phyloP scores from a whole-genome alignment of 1,140 invertebrate genomes.

The Sipha flava region DNA sequence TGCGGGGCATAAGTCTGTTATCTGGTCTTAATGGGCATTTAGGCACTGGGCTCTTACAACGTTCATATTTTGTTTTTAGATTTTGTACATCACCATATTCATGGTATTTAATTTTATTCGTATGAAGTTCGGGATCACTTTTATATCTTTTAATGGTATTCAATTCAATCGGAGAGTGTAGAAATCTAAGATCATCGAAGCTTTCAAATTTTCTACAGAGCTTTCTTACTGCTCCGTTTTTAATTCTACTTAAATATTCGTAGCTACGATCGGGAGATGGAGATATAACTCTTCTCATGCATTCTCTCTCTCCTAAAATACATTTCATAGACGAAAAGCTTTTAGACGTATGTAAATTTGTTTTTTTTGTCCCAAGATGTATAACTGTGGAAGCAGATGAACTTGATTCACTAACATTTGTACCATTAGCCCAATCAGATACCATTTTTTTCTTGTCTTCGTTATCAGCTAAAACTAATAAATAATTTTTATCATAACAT shows the following conservation, averaged over 20 bases:
- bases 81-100: constrained; percentile 55
- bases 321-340: constrained; percentile 68
- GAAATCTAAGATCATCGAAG: constrained; percentile 45
- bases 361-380: constrained; percentile 37
- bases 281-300: constrained; percentile 28
- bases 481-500: constrained; percentile 45
- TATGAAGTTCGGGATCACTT: constrained; percentile 64
- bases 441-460: constrained; percentile 10
- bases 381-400: constrained; percentile 41
- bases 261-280: constrained; percentile 19
- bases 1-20: constrained; percentile 73
- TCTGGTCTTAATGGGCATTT: constrained; percentile 55
- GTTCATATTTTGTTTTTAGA: constrained; percentile 46
- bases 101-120: constrained; percentile 46
- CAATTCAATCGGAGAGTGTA: neutral
- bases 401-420: constrained; percentile 36
- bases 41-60: constrained; percentile 52
- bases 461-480: constrained; percentile 47
- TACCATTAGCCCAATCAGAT: constrained; percentile 30
- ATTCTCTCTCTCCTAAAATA: constrained; percentile 61
- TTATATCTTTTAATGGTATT: constrained; percentile 51
- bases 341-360: constrained; percentile 42
- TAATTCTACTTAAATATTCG: constrained; percentile 53
- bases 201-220: constrained; percentile 66
- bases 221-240: constrained; percentile 63